Percentiles rank a stretch among this genome's conserved stretches.
Conservation (phyloP, 2,888 invertebrate species). For the Syritta pipiens region DNA sequence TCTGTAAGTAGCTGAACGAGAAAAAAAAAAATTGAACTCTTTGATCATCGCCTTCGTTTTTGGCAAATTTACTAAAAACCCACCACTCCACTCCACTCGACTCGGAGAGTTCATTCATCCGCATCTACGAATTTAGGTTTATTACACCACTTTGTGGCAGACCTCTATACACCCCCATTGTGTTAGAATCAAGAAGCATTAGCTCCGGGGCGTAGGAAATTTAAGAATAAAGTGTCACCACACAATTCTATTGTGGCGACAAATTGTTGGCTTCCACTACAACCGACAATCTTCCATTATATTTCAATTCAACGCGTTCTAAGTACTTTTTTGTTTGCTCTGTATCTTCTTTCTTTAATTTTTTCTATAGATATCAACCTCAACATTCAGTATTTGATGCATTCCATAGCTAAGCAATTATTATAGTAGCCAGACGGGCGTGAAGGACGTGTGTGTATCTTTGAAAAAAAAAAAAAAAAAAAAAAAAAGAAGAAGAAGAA, state of each 20-base stretch:
- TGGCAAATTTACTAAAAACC: neutral
- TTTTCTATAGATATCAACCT: slow-evolving; percentile 49
- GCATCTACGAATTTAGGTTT: neutral
- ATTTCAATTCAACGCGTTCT: slow-evolving; percentile 15
- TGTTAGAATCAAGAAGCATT: neutral
- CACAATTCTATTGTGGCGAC: slow-evolving; percentile 53
- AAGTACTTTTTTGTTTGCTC: neutral
- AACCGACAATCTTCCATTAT: slow-evolving; percentile 18
- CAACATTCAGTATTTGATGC: slow-evolving; percentile 66
- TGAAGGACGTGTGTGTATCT: too few relatives aligned
- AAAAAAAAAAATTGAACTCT: too few relatives aligned
- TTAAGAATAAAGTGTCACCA: slow-evolving; percentile 59
- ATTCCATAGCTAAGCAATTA: slow-evolving; percentile 59
- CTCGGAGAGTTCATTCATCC: slow-evolving; percentile 13
- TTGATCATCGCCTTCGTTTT: too few relatives aligned
- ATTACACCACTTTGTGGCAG: neutral
- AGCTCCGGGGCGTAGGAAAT: too few relatives aligned
- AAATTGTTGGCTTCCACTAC: slow-evolving; percentile 39
- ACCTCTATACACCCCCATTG: neutral
- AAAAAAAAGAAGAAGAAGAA: neutral
- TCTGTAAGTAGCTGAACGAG: too few relatives aligned
- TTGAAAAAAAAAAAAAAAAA: neutral
- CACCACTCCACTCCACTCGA: too few relatives aligned
- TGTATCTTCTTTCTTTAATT: neutral
- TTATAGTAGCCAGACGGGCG: slow-evolving; percentile 29